Base-by-base conservation (phyloP, 2,888 invertebrate species). In the Melanostoma scalare region DNA sequence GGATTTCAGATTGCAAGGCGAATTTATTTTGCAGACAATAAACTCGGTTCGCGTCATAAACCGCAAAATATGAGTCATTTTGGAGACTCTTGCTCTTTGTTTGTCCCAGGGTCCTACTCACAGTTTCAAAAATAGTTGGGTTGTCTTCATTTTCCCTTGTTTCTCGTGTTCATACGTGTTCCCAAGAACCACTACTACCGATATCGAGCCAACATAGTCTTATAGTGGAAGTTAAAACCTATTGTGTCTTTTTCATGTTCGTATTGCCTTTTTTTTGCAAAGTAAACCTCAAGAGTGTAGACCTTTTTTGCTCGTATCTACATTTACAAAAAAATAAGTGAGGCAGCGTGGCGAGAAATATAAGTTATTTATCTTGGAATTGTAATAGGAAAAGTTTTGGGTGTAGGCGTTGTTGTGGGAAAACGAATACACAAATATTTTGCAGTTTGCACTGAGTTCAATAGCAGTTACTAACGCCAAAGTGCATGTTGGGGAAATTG, bases 61-160 rank as follows among this genome's bases (percentile, higher is more conserved):
- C 35, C 67, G 8, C n/a, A 20, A 52, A 72, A 20, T 53, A 63
- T 80, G 80, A 81, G 60, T 81, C 80, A 81, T 71, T 65, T 56
- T 61, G 30, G 61, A 38, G 55, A 50, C 38, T 44, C 44, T 48
- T 40, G 53, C 38, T 71, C 71, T 75, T 80, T 79, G 61, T 74
- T 61, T 52, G 61, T 40, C 38, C 50, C 44, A 40, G 30, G 58
- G 50, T 53, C 52, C 5, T 55, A 20, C 67, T 61, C 58, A 9
- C 35, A 38, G 42, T 40, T 30, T 58, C 52, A 8, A n/a, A 36
- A 46, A 20, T 63, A 40, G 44, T 40, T 8, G 52, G 42, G 52
- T 55, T 38, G 30, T 55, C 33, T 36, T 53, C 20, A 8, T 42
- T 30, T 53, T 68, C 42, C 46, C 31, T 60, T 44, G 60, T 75